Base-by-base conservation (phyloP, 2,888 invertebrate genomes). In the Nemoura dubitans region DNA sequence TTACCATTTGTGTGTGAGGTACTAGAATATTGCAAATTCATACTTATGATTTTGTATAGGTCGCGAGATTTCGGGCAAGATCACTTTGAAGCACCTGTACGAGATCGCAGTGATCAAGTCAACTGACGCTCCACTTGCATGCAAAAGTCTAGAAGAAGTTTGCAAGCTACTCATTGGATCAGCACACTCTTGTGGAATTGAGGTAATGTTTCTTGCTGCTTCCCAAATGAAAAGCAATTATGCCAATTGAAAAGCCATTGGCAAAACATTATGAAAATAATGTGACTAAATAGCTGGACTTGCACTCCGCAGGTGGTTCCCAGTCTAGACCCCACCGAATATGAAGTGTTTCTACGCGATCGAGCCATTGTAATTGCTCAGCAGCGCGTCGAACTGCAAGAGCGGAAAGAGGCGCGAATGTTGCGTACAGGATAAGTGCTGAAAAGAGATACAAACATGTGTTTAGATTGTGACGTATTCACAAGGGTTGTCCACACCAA, bases 31-130 rank as follows among this genome's bases (percentile, higher is more conserved):
- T 36, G 76, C 21, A 7, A 76, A 76, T 76, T 25, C 5, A 76
- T n/a, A n/a, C 25, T n/a, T 21, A 25, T 76, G 76, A 76, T 76
- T 76, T 43, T 87, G 90, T 91, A 77, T 90, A 96, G 97, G 95
- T 0, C 93, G 92, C 85, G 98, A 98, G 92, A 92, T 94, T 30
- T 94, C 96, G 89, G 99, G 99, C 0, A 98, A 96, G 93, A 94
- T 99, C 87, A 97, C 98, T 0, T 90, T 97, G 0, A 99, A 98
- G 91, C 99, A 99, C 92, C 92, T 99, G 21, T 99, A 98, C 92
- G 99, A 99, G 94, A 99, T 99, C 90, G 99, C 99, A 0, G 94
- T 95, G 91, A 96, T 99, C n/a, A 99, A 99, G 92, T 93, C 95
- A n/a, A 93, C 96, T 90, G 99, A 99, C 92, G 96, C 97, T 2